Percentiles rank a stretch among this genome's conserved stretches.
phyloP scores from a whole-genome alignment of 1,140 invertebrate genomes.

The Mycetomoellerius zeteki region DNA sequence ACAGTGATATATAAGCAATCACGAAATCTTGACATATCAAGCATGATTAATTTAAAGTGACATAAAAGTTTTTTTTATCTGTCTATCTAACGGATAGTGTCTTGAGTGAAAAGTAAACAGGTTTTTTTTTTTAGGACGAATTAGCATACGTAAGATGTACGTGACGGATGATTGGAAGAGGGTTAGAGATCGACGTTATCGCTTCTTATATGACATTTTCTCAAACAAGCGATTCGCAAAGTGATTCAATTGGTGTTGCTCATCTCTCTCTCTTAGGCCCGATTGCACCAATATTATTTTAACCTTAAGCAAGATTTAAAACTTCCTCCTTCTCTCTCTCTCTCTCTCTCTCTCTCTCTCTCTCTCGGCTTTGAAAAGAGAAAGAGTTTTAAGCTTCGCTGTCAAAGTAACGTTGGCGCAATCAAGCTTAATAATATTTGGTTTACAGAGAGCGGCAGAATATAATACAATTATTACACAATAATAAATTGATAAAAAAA shows the following conservation, averaged over 20 bases:
- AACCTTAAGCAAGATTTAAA: too few species aligned
- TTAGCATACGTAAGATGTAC: conserved; percentile 12
- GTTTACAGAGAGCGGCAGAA: background rate
- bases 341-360: too few species aligned
- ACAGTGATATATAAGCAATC: background rate
- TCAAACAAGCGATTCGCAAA: background rate
- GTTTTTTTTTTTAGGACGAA: background rate
- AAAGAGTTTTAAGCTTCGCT: too few species aligned
- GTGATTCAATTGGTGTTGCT: conserved; percentile 1
- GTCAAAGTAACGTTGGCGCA: too few species aligned
- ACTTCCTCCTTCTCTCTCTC: too few species aligned
- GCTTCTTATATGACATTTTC: background rate
- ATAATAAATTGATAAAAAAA: conserved; percentile 12
- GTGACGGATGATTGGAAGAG: background rate
- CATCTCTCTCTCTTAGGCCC: background rate
- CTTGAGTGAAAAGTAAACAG: background rate
- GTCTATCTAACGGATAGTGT: background rate
- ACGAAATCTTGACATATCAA: background rate
- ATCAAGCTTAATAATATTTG: background rate
- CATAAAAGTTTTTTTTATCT: conserved; percentile 19
- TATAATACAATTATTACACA: background rate
- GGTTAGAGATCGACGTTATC: background rate
- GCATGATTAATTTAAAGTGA: conserved; percentile 37
- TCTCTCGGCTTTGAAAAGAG: too few species aligned
- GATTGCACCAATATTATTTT: too few species aligned